Conservation (phyloP, 1,140 invertebrate species). For the Drosophila teissieri region DNA sequence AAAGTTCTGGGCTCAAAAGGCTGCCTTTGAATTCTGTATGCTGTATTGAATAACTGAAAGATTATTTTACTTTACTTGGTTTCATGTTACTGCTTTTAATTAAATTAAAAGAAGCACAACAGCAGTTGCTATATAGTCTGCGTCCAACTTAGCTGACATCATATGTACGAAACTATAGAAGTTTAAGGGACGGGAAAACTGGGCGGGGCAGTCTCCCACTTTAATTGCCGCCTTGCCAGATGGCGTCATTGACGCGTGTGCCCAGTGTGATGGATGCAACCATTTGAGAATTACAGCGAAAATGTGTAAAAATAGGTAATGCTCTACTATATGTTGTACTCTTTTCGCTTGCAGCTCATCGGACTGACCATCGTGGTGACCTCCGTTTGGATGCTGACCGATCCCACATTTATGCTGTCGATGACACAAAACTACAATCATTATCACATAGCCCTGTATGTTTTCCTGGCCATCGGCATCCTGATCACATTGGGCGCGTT, state of each 20-base stretch:
- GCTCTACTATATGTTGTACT: slow-evolving; percentile 8
- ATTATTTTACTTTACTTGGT: too few species aligned
- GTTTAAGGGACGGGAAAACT: slow-evolving; percentile 1
- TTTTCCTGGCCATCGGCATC: slow-evolving; percentile 90
- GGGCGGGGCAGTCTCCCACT: slow-evolving; percentile 22
- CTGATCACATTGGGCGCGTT: slow-evolving; percentile 94
- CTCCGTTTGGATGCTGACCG: slow-evolving; percentile 91
- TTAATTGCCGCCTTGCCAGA: slow-evolving; percentile 65
- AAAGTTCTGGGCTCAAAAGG: neutral
- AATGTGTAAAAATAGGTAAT: neutral
- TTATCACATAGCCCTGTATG: slow-evolving; percentile 90
- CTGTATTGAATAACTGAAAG: too few species aligned
- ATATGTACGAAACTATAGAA: slow-evolving; percentile 40
- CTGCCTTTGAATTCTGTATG: too few species aligned
- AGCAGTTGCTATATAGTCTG: slow-evolving; percentile 20
- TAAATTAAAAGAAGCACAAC: slow-evolving; percentile 37
- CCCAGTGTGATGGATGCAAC: slow-evolving; percentile 18
- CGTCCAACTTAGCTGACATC: slow-evolving; percentile 60
- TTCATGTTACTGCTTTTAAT: neutral
- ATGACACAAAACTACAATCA: slow-evolving; percentile 89
- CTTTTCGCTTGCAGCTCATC: slow-evolving; percentile 87
- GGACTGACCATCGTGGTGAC: slow-evolving; percentile 89
- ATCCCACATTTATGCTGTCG: slow-evolving; percentile 90
- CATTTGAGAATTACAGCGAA: slow-evolving; percentile 17
- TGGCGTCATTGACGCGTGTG: slow-evolving; percentile 54